phyloP scores from a whole-genome alignment of 2,888 invertebrate genomes.

The Ectobius pallidus region DNA sequence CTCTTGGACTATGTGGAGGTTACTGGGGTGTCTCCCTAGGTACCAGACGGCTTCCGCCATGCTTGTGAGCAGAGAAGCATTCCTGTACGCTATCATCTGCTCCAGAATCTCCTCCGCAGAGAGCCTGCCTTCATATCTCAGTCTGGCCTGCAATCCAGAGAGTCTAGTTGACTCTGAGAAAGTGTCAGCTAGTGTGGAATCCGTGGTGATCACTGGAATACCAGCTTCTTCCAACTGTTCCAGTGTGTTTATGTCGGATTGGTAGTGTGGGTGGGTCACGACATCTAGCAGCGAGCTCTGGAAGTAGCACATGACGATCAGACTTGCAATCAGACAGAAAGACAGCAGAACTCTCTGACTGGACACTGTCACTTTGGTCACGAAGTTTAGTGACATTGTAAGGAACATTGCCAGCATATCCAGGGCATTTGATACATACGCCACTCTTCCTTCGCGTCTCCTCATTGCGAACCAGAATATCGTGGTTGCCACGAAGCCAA shows the following conservation, averaged over 20 bases:
- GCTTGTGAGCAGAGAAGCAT: not conserved
- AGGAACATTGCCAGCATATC: not conserved
- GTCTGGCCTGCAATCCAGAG: no score
- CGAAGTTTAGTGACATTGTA: not conserved
- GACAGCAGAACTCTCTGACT: slow-evolving; percentile 52
- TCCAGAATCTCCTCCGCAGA: no score
- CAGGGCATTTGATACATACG: not conserved
- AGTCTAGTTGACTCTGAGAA: slow-evolving; percentile 47
- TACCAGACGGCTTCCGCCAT: not conserved
- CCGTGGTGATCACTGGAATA: slow-evolving; percentile 52
- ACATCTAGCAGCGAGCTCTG: slow-evolving; percentile 56
- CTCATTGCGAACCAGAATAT: not conserved
- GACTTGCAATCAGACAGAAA: slow-evolving; percentile 51
- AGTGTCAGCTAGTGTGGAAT: slow-evolving; percentile 49
- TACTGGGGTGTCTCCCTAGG: not conserved
- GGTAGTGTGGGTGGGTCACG: slow-evolving; percentile 55
- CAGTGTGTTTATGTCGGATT: slow-evolving; percentile 55
- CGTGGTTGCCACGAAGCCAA: not conserved
- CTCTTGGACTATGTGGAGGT: not conserved
- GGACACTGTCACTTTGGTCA: not conserved
- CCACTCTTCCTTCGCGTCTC: not conserved
- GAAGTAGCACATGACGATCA: slow-evolving; percentile 54
- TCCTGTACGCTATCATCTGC: not conserved
- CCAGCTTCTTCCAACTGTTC: slow-evolving; percentile 54
- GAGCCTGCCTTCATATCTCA: no score